phyloP scores from a whole-genome alignment of 2,113 vertebrate species.

The Coptodon rendalli region DNA sequence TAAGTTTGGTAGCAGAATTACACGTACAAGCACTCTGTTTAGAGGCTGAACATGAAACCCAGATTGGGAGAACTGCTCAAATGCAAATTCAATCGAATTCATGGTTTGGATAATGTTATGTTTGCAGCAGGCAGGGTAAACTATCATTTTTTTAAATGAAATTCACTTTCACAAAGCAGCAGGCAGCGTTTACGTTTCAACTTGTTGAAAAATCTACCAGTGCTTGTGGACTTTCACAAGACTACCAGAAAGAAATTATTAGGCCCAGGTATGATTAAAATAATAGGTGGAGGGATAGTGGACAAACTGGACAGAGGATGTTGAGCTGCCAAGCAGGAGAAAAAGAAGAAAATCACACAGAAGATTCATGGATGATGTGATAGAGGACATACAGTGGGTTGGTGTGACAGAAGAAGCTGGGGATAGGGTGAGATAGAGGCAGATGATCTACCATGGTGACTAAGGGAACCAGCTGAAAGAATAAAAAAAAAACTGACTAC shows the following conservation, averaged over 20 bases:
- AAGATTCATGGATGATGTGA: background rate
- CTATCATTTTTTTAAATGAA: background rate
- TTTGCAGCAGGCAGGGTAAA: background rate
- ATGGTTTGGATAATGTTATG: background rate
- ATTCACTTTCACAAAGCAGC: background rate
- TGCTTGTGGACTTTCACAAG: background rate
- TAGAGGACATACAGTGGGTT: background rate
- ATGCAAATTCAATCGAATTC: background rate
- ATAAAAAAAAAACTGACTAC: background rate
- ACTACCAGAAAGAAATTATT: background rate
- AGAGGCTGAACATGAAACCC: background rate
- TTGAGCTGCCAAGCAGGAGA: background rate
- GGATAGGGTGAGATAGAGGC: background rate
- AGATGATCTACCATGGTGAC: background rate
- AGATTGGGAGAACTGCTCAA: background rate
- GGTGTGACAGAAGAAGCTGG: background rate
- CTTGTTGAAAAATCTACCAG: background rate
- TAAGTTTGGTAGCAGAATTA: background rate
- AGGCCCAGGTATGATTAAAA: background rate
- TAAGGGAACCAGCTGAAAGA: background rate
- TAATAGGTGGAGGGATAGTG: rapidly evolving
- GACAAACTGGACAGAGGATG: background rate
- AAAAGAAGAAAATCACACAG: background rate
- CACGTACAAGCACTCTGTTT: background rate
- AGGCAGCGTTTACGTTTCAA: background rate